Evolutionary conservation across 2,113 vertebrate genomes (phyloP).

Genomic region (Callipepla californica): DNA sequence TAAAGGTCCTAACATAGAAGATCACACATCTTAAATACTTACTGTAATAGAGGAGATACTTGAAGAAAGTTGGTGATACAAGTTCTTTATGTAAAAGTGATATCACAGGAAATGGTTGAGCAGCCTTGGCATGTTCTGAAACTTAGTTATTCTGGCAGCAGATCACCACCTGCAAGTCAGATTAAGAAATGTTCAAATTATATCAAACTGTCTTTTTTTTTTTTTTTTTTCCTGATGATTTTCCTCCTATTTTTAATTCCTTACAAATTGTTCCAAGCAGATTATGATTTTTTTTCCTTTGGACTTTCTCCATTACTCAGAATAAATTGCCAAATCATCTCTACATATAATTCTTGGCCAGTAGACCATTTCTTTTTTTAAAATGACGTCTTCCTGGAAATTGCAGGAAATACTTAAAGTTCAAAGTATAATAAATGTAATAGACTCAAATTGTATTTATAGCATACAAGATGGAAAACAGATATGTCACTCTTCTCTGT

Average conservation of each 20-base stretch:
- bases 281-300: neutral
- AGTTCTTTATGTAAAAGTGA: neutral
- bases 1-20: neutral
- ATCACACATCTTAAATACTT: constrained; percentile 4
- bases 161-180: constrained; percentile 46
- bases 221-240: neutral
- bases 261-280: neutral
- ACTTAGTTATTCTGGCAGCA: constrained; percentile 3
- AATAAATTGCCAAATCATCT: neutral
- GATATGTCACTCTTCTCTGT: neutral
- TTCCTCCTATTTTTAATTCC: neutral
- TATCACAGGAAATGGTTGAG: neutral
- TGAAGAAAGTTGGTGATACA: neutral
- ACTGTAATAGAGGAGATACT: neutral
- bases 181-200: constrained; percentile 28
- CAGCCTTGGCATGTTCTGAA: neutral
- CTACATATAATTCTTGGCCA: neutral
- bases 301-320: neutral
- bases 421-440: neutral
- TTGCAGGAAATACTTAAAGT: neutral
- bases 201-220: neutral
- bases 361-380: neutral
- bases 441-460: neutral
- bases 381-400: constrained; percentile 4
- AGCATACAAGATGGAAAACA: neutral